Conservation (phyloP, 2,113 vertebrate genomes). For the Crypturellus undulatus region DNA sequence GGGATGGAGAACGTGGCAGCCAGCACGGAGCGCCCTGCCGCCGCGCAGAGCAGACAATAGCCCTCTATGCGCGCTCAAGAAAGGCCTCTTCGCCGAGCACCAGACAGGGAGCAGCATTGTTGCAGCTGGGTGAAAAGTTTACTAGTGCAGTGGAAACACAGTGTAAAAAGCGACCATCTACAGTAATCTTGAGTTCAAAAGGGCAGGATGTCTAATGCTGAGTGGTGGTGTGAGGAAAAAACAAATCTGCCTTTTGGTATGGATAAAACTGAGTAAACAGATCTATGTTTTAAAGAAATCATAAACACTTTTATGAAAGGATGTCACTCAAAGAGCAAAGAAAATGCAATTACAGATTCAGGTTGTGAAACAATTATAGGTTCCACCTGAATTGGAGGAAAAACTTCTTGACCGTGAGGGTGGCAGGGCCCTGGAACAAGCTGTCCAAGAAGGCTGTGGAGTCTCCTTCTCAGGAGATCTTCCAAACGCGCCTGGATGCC, state of each 20-base stretch:
- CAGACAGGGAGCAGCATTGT: not conserved
- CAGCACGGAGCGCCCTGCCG: not conserved
- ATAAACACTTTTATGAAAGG: not conserved
- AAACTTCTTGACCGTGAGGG: too few species aligned
- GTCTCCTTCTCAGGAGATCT: too few species aligned
- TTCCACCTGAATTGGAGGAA: too few species aligned
- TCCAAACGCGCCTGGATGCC: too few species aligned
- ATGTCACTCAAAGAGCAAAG: not conserved
- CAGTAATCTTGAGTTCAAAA: not conserved
- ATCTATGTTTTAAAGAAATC: not conserved
- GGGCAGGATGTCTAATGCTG: not conserved
- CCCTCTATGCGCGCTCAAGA: constrained; percentile 4
- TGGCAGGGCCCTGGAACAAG: too few species aligned
- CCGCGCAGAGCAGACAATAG: not conserved
- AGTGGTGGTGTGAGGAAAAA: not conserved
- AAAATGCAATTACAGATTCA: not conserved
- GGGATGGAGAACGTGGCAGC: not conserved
- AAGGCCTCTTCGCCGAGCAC: not conserved
- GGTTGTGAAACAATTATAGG: not conserved
- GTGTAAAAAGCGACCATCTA: not conserved
- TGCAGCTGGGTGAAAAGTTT: constrained; percentile 34
- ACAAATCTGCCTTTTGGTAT: fast-evolving
- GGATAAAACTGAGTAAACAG: not conserved
- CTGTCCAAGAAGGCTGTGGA: too few species aligned
- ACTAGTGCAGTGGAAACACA: not conserved